phyloP scores from a whole-genome alignment of 2,888 invertebrate species.

The Cheilosia scutellata region DNA sequence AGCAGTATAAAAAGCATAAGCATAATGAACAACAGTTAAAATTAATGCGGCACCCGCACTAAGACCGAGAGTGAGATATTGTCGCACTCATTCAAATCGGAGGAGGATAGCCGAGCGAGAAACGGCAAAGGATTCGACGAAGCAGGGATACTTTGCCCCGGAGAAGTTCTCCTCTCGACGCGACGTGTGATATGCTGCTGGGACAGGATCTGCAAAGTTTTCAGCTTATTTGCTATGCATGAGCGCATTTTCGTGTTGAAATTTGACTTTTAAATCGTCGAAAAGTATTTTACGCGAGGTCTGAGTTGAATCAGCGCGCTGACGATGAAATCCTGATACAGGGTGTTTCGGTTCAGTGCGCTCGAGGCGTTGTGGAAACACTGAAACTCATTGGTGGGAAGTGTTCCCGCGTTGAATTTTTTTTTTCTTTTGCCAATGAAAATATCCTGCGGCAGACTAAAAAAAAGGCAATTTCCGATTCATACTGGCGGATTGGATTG shows the following conservation, averaged over 20 bases:
- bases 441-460: slow-evolving; percentile 32
- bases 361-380: slow-evolving; percentile 16
- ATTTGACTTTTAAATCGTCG: slow-evolving; percentile 73
- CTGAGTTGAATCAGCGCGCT: slow-evolving; percentile 8
- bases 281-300: slow-evolving; percentile 33
- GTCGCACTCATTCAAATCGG: slow-evolving; percentile 58
- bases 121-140: slow-evolving; percentile 38
- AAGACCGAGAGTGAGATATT: slow-evolving; percentile 68
- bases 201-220: slow-evolving; percentile 58
- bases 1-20: slow-evolving; percentile 60
- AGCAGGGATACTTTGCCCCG: slow-evolving; percentile 10
- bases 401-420: slow-evolving; percentile 1
- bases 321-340: slow-evolving; percentile 31
- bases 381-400: slow-evolving; percentile 7
- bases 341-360: slow-evolving; percentile 64
- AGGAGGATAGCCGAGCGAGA: slow-evolving; percentile 7
- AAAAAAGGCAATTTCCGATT: slow-evolving; percentile 50
- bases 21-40: slow-evolving; percentile 69
- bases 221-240: slow-evolving; percentile 73
- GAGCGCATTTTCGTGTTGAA: slow-evolving; percentile 70
- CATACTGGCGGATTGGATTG: slow-evolving; percentile 49
- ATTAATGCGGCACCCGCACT: slow-evolving; percentile 62
- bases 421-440: background rate
- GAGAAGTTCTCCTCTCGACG: slow-evolving; percentile 5
- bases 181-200: slow-evolving; percentile 51